Evolutionary conservation across 35 echinoderm and acorn worm species (phyloP).

Genomic region (Ptychodera flava): DNA sequence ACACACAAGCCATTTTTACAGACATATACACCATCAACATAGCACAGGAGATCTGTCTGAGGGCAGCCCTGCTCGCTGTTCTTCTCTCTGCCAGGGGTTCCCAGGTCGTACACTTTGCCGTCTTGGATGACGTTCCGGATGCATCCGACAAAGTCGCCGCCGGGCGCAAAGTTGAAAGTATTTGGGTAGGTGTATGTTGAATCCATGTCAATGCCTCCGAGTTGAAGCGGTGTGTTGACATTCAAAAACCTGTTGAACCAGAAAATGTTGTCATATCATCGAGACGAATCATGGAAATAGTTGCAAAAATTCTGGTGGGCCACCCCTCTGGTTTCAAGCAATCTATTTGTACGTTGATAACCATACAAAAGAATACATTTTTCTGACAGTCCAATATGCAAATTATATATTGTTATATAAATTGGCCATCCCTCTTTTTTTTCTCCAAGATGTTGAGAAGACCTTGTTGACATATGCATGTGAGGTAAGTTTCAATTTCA

Average conservation of each 20-base stretch:
- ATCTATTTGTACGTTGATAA: too few relatives aligned
- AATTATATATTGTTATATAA: too few relatives aligned
- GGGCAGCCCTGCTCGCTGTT: conserved; percentile 64
- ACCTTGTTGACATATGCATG: too few relatives aligned
- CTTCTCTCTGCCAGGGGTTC: background rate
- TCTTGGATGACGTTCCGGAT: conserved; percentile 74
- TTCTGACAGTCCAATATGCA: too few relatives aligned
- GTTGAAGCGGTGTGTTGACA: conserved; percentile 73
- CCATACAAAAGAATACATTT: too few relatives aligned
- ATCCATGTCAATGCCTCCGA: conserved; percentile 47
- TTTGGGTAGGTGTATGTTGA: conserved; percentile 7
- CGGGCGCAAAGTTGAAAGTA: background rate
- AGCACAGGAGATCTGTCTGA: conserved; percentile 43
- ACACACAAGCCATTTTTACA: conserved; percentile 81
- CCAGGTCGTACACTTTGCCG: conserved; percentile 74
- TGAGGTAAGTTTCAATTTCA: too few relatives aligned
- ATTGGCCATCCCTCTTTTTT: too few relatives aligned
- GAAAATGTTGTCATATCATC: too few relatives aligned
- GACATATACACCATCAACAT: conserved; percentile 17
- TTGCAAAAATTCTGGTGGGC: too few relatives aligned
- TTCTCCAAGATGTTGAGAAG: too few relatives aligned
- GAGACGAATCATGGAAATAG: too few relatives aligned
- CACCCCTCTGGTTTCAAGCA: too few relatives aligned
- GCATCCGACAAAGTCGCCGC: conserved; percentile 61
- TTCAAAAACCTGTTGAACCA: conserved; percentile 59